Evolutionary conservation across 2,113 vertebrate genomes (phyloP).

Genomic region (Synchiropus splendidus): DNA sequence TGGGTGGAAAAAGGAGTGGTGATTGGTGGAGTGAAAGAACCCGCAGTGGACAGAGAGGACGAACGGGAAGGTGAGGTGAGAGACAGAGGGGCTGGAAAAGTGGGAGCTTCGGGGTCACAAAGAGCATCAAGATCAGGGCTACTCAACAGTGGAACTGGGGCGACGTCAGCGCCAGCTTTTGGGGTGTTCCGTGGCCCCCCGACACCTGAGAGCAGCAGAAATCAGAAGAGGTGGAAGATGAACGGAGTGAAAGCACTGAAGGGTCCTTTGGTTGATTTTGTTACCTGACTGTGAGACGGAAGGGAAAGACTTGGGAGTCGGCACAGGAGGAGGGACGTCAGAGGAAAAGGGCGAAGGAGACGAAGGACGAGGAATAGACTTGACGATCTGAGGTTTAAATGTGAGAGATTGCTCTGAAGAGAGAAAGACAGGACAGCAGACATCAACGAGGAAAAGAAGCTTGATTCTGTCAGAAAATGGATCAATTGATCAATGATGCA

Average conservation of each 20-base stretch:
- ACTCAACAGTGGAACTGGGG: slow-evolving; percentile 53
- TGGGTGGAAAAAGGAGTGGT: too few relatives aligned
- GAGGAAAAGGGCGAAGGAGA: slow-evolving; percentile 48
- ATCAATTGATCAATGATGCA: slow-evolving; percentile 18
- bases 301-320: slow-evolving; percentile 17
- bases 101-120: slow-evolving; percentile 47
- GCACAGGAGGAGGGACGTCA: slow-evolving; percentile 15
- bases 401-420: slow-evolving; percentile 33
- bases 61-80: slow-evolving; percentile 12
- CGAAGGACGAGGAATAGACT: slow-evolving; percentile 35
- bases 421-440: neutral
- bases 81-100: slow-evolving; percentile 16
- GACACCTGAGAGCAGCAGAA: slow-evolving; percentile 17
- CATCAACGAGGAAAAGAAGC: neutral
- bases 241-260: neutral
- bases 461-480: neutral
- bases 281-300: slow-evolving; percentile 50
- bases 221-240: neutral
- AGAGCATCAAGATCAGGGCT: slow-evolving; percentile 69
- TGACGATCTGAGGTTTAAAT: slow-evolving; percentile 53
- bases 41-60: slow-evolving; percentile 8
- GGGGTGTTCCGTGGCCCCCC: neutral
- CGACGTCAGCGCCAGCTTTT: slow-evolving; percentile 14
- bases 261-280: neutral
- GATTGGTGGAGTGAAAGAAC: slow-evolving; percentile 14